A percentile compares a stretch with the other conserved stretches of the same genome.
These are phyloP conservation scores for Odontomyia ornata DNA, from an alignment of 2,888 invertebrate genomes.

Conservation along the genomic window DNA sequence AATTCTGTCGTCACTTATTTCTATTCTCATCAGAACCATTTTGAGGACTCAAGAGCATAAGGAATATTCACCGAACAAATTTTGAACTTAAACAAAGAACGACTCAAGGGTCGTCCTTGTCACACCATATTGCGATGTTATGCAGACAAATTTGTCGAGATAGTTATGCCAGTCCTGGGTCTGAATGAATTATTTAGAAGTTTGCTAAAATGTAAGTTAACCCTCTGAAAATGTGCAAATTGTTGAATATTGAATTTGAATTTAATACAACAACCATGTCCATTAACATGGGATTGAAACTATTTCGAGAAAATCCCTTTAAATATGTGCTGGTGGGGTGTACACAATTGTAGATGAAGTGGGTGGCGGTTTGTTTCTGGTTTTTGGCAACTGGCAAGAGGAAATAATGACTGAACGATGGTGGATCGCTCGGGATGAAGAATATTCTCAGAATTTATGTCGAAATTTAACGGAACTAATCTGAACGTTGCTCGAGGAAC, in stretches of 20 bases:
- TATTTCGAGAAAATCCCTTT: slow-evolving; percentile 15
- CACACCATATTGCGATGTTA: no score
- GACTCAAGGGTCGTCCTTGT: background rate
- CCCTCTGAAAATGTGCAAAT: slow-evolving; percentile 19
- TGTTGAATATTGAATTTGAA: slow-evolving; percentile 22
- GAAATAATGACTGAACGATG: no score
- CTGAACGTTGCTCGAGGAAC: slow-evolving; percentile 1
- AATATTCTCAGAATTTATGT: background rate
- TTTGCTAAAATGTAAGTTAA: slow-evolving; percentile 3
- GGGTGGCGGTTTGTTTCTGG: no score
- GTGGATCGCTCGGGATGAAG: no score
- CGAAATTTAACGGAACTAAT: slow-evolving; percentile 31
- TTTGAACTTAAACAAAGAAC: background rate
- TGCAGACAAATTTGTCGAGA: no score
- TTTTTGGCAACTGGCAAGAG: no score
- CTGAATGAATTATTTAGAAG: background rate
- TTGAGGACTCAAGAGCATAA: background rate
- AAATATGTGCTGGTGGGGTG: background rate
- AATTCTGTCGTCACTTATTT: background rate
- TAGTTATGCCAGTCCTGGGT: no score
- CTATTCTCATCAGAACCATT: background rate
- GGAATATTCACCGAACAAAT: background rate
- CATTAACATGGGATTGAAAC: slow-evolving; percentile 22
- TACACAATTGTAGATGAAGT: no score
- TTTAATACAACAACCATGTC: slow-evolving; percentile 1